These are phyloP conservation scores for Orchesella cincta DNA, from an alignment of 1,140 invertebrate species.

Conservation along the genomic window DNA sequence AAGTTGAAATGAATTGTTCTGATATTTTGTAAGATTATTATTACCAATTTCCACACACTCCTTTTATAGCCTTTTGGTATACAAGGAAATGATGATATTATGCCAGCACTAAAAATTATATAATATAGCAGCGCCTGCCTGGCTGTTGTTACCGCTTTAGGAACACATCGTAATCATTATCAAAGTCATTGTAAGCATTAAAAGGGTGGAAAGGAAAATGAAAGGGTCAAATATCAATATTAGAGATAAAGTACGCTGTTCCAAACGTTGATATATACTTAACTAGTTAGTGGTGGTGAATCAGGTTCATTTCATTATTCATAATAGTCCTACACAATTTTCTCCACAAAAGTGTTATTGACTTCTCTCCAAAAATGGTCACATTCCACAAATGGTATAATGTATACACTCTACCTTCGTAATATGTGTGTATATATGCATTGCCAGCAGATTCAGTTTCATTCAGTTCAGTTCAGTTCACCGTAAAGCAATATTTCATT, in stretches of 20 bases:
- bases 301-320: too few relatives aligned
- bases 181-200: constrained; percentile 1
- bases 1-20: constrained; percentile 16
- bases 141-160: background rate
- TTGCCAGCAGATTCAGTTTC: background rate
- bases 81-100: too few relatives aligned
- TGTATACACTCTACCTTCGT: background rate
- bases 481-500: constrained; percentile 28
- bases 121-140: background rate
- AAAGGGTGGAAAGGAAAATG: constrained; percentile 22
- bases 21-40: constrained; percentile 7
- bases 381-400: background rate
- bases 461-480: constrained; percentile 1
- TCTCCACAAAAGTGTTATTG: too few relatives aligned
- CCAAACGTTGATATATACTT: too few relatives aligned
- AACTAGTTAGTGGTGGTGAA: too few relatives aligned
- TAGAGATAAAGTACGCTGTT: background rate
- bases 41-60: background rate
- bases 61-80: too few relatives aligned
- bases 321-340: too few relatives aligned
- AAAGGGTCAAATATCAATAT: constrained; percentile 24
- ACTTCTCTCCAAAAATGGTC: background rate
- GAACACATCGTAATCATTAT: constrained; percentile 7
- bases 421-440: background rate
- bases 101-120: too few relatives aligned